A percentile compares a stretch with the other conserved stretches of the same genome.
phyloP scores from a whole-genome alignment of 1,140 invertebrate species.

The Trichonephila inaurata region DNA sequence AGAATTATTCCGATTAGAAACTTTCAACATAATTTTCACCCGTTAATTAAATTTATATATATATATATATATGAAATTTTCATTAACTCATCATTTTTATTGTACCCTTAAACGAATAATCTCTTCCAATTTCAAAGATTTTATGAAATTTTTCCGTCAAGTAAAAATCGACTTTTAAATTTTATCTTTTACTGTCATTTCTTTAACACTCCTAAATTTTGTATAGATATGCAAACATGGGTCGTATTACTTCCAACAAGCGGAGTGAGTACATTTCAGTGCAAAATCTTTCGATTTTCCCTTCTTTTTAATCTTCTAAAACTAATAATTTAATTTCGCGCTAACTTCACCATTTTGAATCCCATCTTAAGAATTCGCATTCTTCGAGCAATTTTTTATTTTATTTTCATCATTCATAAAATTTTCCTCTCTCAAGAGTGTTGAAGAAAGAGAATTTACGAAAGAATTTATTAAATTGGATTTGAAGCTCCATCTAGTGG shows the following conservation, averaged over 20 bases:
- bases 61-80: too few species aligned
- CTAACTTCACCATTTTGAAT: conserved; percentile 25
- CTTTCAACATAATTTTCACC: too few species aligned
- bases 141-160: too few species aligned
- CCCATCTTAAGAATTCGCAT: conserved; percentile 30
- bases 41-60: too few species aligned
- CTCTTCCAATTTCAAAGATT: too few species aligned
- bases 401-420: background rate
- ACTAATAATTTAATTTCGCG: conserved; percentile 20
- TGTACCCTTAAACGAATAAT: too few species aligned
- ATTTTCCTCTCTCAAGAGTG: background rate
- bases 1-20: too few species aligned
- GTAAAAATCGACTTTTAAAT: too few species aligned
- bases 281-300: background rate
- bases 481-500: conserved; percentile 38
- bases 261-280: background rate
- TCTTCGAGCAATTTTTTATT: conserved; percentile 29
- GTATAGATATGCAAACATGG: background rate
- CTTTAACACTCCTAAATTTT: background rate
- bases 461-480: conserved; percentile 58
- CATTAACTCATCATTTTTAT: too few species aligned
- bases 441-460: conserved; percentile 20
- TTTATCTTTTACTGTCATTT: background rate
- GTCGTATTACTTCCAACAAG: background rate
- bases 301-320: background rate